phyloP scores from a whole-genome alignment of 2,113 vertebrate species.

The Mesembrinibis cayennensis region DNA sequence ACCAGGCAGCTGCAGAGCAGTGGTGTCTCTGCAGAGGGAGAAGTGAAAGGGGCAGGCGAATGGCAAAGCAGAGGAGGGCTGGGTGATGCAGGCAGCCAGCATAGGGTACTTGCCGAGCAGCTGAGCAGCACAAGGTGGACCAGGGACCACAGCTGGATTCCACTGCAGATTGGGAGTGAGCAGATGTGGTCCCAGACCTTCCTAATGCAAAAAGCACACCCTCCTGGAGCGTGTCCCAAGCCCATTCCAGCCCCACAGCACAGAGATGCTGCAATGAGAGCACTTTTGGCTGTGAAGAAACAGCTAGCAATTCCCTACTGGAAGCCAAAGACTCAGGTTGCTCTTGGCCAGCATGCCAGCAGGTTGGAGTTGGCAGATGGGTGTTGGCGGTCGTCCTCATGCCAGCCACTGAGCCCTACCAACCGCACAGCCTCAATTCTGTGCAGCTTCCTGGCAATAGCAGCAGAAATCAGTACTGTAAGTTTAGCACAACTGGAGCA shows the following conservation, averaged over 20 bases:
- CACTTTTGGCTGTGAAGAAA: neutral
- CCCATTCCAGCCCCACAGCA: neutral
- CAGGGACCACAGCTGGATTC: neutral
- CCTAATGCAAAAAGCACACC: neutral
- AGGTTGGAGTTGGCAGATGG: neutral
- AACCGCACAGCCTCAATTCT: neutral
- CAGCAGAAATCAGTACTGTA: neutral
- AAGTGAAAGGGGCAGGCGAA: neutral
- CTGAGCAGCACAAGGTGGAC: neutral
- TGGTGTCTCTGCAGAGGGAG: neutral
- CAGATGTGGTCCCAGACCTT: neutral
- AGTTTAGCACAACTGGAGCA: neutral
- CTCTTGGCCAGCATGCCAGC: neutral
- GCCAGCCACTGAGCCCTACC: neutral
- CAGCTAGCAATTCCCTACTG: neutral
- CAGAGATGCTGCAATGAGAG: neutral
- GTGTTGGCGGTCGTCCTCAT: neutral
- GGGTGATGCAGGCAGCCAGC: rapidly evolving
- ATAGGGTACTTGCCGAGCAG: neutral
- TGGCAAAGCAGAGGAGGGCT: neutral
- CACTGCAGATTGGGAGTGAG: neutral
- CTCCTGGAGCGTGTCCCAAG: neutral
- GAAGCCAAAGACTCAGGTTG: neutral
- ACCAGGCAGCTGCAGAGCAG: neutral
- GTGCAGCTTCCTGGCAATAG: neutral